Conservation (phyloP, 2,888 invertebrate genomes). For the Eubasilissa splendida region DNA sequence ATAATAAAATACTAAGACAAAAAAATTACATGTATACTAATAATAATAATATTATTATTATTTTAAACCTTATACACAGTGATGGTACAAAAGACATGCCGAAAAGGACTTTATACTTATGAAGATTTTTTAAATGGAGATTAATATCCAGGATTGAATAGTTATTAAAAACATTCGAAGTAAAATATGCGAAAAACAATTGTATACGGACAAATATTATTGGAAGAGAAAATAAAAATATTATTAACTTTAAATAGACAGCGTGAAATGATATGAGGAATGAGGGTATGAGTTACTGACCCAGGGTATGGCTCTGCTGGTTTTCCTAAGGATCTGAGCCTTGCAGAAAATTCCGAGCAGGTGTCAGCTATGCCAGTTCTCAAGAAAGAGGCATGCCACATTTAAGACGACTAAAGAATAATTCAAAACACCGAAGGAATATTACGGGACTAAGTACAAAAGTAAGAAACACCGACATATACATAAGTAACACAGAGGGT, state of each 20-base stretch:
- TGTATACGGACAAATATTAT: no score
- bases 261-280: slow-evolving; percentile 29
- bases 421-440: slow-evolving; percentile 38
- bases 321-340: slow-evolving; percentile 30
- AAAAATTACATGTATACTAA: no score
- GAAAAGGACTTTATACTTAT: no score
- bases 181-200: no score
- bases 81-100: no score
- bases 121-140: no score
- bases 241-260: not conserved
- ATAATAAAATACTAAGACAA: no score
- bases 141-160: no score
- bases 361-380: slow-evolving; percentile 47
- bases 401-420: slow-evolving; percentile 37
- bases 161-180: no score
- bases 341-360: slow-evolving; percentile 26
- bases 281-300: slow-evolving; percentile 23
- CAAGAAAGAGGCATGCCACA: slow-evolving; percentile 48
- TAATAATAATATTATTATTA: no score
- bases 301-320: slow-evolving; percentile 21
- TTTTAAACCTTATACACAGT: no score
- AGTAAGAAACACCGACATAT: slow-evolving; percentile 35
- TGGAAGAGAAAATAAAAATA: no score
- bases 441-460: slow-evolving; percentile 41
- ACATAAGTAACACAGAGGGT: slow-evolving; percentile 17